These are phyloP conservation scores for Phodopus roborovskii DNA, from an alignment of 2,113 vertebrate genomes.

Conservation along the genomic window DNA sequence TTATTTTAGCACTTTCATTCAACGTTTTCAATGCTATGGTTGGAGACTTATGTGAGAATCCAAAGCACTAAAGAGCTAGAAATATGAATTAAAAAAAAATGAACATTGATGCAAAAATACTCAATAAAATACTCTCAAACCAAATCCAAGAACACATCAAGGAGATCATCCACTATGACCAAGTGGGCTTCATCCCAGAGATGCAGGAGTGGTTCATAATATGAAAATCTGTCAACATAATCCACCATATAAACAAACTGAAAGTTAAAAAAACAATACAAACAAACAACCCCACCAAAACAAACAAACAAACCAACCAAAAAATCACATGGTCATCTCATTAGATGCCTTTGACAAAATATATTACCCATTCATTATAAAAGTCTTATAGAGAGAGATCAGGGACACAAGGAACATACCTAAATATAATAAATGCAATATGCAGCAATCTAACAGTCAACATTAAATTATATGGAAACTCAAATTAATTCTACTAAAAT, in stretches of 20 bases:
- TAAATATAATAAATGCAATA: not conserved
- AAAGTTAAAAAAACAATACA: not conserved
- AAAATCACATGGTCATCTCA: not conserved
- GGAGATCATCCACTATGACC: not conserved
- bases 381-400: not conserved
- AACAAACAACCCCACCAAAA: too few relatives aligned
- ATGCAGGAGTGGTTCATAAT: not conserved
- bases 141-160: not conserved
- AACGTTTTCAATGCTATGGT: not conserved
- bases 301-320: not conserved
- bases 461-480: not conserved
- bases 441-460: not conserved
- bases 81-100: not conserved
- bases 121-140: not conserved
- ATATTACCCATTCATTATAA: not conserved
- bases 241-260: not conserved
- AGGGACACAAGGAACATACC: not conserved
- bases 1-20: not conserved
- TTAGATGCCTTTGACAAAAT: not conserved
- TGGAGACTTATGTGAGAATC: not conserved
- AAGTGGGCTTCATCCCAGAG: not conserved
- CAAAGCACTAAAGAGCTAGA: not conserved
- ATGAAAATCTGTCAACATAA: not conserved
- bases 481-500: not conserved
- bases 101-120: not conserved